phyloP scores from a whole-genome alignment of 1,140 invertebrate genomes.

The Drosophila nannoptera region DNA sequence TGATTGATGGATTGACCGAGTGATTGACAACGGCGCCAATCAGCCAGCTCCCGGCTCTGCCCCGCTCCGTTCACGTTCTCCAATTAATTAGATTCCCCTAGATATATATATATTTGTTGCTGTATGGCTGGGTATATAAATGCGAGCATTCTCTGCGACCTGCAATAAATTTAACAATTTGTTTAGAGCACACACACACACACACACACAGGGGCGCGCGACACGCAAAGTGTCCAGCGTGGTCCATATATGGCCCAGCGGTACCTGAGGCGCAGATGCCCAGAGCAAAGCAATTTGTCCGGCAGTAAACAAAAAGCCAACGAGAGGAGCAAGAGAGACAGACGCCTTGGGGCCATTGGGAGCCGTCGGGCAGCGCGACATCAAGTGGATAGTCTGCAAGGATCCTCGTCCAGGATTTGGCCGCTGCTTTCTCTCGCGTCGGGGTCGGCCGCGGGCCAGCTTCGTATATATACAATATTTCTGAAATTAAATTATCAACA shows the following conservation, averaged over 20 bases:
- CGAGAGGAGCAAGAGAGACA: neutral
- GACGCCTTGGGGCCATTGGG: conserved; percentile 47
- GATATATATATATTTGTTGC: neutral
- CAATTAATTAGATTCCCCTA: conserved; percentile 69
- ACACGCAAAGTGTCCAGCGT: conserved; percentile 69
- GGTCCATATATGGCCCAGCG: conserved; percentile 61
- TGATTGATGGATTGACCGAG: conserved; percentile 75
- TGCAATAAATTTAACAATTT: conserved; percentile 78
- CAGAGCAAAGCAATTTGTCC: conserved; percentile 75
- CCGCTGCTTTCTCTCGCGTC: conserved; percentile 31
- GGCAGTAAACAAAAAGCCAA: conserved; percentile 61
- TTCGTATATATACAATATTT: conserved; percentile 66
- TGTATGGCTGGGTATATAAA: conserved; percentile 2
- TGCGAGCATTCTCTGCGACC: conserved; percentile 73
- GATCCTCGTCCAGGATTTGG: too few relatives aligned
- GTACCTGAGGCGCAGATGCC: conserved; percentile 63
- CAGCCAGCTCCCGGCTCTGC: conserved; percentile 40
- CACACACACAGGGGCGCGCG: conserved; percentile 14
- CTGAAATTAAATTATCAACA: conserved; percentile 76
- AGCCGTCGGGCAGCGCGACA: too few relatives aligned
- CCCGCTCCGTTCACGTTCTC: conserved; percentile 55
- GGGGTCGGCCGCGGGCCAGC: conserved; percentile 54
- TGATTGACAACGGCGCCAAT: conserved; percentile 77
- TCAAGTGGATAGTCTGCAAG: too few relatives aligned
- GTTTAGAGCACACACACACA: conserved; percentile 65